Evolutionary conservation across 2,113 vertebrate genomes (phyloP).

Genomic region (Siphamia tubifer): DNA sequence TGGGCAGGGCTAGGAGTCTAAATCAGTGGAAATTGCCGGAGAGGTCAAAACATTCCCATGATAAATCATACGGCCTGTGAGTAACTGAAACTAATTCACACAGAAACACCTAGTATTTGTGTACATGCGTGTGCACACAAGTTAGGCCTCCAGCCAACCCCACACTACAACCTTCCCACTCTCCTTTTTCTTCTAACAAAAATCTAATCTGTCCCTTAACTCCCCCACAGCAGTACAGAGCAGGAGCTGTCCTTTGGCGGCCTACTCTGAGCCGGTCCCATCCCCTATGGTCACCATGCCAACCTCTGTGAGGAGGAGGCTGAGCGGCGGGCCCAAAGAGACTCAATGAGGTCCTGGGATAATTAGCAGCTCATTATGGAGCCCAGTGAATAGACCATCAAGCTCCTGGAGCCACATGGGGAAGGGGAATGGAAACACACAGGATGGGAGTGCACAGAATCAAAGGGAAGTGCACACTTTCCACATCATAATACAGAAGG

Average conservation of each 20-base stretch:
- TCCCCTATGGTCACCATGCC: conserved; percentile 73
- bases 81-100: conserved; percentile 4
- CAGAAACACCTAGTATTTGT: background rate
- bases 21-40: conserved; percentile 27
- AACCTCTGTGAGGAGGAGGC: conserved; percentile 65
- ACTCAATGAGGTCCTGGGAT: conserved; percentile 69
- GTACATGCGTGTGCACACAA: background rate
- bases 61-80: background rate
- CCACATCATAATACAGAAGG: conserved; percentile 27
- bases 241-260: conserved; percentile 32
- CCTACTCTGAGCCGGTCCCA: conserved; percentile 45
- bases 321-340: conserved; percentile 44
- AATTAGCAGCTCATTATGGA: conserved; percentile 74
- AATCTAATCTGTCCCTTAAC: conserved; percentile 4
- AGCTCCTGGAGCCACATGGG: conserved; percentile 43
- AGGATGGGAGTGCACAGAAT: conserved; percentile 49
- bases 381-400: conserved; percentile 52
- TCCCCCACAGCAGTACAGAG: background rate
- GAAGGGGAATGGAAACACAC: conserved; percentile 37
- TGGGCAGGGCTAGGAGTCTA: conserved; percentile 44
- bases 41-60: conserved; percentile 70
- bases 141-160: background rate
- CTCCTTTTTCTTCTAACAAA: conserved; percentile 7
- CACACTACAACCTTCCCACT: conserved; percentile 1
- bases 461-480: conserved; percentile 54